These are phyloP conservation scores for Paramacrobiotus metropolitanus DNA, from an alignment of 1,140 invertebrate genomes.

Conservation along the genomic window DNA sequence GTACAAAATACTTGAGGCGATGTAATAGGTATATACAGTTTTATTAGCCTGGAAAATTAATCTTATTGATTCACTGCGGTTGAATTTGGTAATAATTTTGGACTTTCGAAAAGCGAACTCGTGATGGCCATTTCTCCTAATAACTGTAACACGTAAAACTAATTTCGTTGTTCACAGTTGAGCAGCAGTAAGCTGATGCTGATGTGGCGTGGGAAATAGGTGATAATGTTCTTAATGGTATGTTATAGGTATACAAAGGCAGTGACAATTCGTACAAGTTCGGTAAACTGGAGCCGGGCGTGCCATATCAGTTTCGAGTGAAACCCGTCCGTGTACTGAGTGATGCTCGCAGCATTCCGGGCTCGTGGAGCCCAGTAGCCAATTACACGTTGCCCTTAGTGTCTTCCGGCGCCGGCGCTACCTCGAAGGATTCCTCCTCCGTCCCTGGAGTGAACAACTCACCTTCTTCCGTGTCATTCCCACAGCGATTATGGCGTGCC, in stretches of 20 bases:
- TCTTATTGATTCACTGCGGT: no score
- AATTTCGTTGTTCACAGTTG: no score
- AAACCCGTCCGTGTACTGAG: not conserved
- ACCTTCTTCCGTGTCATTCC: not conserved
- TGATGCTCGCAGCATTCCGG: not conserved
- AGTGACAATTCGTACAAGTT: not conserved
- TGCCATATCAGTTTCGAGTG: not conserved
- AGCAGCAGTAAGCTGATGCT: no score
- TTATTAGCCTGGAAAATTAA: no score
- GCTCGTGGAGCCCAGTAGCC: not conserved
- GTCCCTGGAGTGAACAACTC: not conserved
- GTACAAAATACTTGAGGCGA: not conserved
- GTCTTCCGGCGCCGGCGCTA: not conserved
- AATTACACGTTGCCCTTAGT: not conserved
- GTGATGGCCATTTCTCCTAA: no score
- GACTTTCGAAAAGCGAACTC: no score
- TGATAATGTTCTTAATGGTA: no score
- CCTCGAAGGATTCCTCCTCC: not conserved
- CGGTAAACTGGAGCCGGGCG: not conserved
- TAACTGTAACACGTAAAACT: no score
- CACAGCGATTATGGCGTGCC: not conserved
- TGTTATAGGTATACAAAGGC: conserved; percentile 1
- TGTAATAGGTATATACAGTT: not conserved
- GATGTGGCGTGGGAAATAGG: no score
- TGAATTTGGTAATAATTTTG: no score